Evolutionary conservation across 2,888 invertebrate species (phyloP).

Genomic region (Andrena bicolor): DNA sequence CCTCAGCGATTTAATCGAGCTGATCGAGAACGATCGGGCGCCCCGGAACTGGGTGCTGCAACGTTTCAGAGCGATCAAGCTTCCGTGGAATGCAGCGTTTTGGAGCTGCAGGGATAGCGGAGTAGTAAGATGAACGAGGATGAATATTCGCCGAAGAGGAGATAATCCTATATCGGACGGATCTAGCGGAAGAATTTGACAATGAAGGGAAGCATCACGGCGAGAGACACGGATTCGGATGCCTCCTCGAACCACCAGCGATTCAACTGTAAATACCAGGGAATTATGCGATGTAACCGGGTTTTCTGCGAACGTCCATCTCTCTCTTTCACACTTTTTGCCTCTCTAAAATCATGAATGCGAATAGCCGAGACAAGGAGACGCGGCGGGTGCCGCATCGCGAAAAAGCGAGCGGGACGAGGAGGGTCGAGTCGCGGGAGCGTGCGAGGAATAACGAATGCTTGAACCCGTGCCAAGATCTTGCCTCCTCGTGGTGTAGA

Average conservation of each 20-base stretch:
- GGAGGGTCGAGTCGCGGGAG: constrained; percentile 31
- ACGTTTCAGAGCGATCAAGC: too few relatives aligned
- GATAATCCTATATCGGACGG: too few relatives aligned
- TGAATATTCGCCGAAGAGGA: too few relatives aligned
- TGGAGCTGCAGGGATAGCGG: too few relatives aligned
- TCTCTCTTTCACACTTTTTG: constrained; percentile 17
- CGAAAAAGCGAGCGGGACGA: constrained; percentile 41
- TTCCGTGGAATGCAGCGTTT: too few relatives aligned
- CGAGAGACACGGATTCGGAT: neutral
- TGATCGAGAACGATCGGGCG: neutral
- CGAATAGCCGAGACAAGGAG: constrained; percentile 46
- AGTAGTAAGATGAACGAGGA: too few relatives aligned
- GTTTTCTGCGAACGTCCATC: constrained; percentile 33
- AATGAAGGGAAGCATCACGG: neutral
- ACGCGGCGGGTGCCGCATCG: constrained; percentile 17
- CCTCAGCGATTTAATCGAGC: constrained; percentile 11
- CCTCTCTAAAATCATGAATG: constrained; percentile 52
- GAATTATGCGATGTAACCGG: constrained; percentile 51
- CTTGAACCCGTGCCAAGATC: constrained; percentile 80
- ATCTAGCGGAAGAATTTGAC: too few relatives aligned
- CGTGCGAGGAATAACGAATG: constrained; percentile 69
- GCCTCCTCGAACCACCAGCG: neutral
- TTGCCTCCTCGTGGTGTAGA: constrained; percentile 51
- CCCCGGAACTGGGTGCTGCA: too few relatives aligned
- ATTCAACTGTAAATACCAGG: constrained; percentile 28